phyloP scores from a whole-genome alignment of 2,888 invertebrate species.

The Seladonia tumulorum region DNA sequence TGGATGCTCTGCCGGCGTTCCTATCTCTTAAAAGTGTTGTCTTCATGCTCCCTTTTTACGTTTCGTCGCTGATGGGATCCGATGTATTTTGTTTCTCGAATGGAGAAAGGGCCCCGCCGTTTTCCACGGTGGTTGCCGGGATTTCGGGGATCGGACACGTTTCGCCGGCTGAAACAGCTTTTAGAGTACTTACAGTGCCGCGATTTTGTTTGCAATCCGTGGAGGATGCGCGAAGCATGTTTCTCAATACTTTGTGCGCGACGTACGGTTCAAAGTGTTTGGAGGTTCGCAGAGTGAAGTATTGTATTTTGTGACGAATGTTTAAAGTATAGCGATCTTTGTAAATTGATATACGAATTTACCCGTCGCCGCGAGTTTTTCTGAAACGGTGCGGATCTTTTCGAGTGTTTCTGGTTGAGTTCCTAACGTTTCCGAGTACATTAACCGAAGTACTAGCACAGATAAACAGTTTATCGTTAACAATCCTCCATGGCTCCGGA shows the following conservation, averaged over 20 bases:
- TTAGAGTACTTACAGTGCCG: background rate
- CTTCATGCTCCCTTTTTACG: background rate
- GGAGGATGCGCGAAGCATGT: background rate
- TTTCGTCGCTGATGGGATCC: background rate
- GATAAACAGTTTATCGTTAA: background rate
- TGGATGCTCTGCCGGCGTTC: slow-evolving; percentile 3
- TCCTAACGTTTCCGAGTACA: background rate
- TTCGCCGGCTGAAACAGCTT: background rate
- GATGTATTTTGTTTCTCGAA: background rate
- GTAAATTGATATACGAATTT: background rate
- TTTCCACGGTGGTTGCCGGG: background rate
- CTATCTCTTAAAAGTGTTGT: slow-evolving; percentile 9
- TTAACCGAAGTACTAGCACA: no score
- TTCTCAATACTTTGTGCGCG: background rate
- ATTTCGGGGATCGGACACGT: background rate
- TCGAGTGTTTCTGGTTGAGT: background rate
- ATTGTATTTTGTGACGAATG: background rate
- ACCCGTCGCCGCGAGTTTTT: no score
- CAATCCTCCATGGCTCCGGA: background rate
- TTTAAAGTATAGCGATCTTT: background rate
- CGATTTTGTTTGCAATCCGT: background rate
- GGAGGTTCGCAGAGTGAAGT: background rate
- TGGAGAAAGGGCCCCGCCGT: background rate
- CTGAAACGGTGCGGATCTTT: background rate
- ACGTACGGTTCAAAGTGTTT: background rate